phyloP scores from a whole-genome alignment of 2,797 vertebrate species.

The Ctenochaetus hawaiiensis region DNA sequence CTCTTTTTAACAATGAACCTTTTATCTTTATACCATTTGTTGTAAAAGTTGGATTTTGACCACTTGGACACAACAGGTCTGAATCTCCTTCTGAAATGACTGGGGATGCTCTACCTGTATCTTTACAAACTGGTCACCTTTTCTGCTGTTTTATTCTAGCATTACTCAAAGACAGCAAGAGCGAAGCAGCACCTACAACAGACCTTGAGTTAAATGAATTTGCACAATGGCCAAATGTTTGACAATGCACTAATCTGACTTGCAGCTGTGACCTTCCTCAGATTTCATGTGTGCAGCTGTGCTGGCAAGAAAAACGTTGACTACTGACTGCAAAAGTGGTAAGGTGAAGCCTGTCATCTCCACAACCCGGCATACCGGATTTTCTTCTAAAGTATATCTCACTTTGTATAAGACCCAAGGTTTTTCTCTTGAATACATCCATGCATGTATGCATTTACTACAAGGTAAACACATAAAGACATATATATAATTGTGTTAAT shows the following conservation, averaged over 20 bases:
- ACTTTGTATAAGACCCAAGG: neutral
- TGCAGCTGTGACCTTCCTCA: constrained; percentile 5
- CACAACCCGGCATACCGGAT: neutral
- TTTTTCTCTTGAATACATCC: neutral
- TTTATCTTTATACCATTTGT: constrained; percentile 8
- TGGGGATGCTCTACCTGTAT: neutral
- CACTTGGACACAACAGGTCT: neutral
- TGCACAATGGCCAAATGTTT: constrained; percentile 9
- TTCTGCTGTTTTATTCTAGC: neutral
- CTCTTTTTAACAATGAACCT: constrained; percentile 18
- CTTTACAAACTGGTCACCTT: neutral
- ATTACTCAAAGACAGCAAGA: neutral
- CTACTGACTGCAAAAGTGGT: neutral
- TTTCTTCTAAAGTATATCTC: neutral
- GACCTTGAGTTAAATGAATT: constrained; percentile 21
- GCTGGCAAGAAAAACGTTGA: neutral
- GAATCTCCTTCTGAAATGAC: constrained; percentile 8
- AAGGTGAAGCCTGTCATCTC: neutral
- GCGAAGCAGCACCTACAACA: neutral
- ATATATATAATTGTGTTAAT: neutral
- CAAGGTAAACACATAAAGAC: no score
- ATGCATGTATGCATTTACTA: neutral
- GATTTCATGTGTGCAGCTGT: constrained; percentile 16
- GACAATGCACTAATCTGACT: constrained; percentile 19
- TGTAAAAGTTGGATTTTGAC: neutral